Evolutionary conservation across 2,113 vertebrate species (phyloP), one percentile per base, ranked within the genome.

Genomic region (Oceanodroma tethys): DNA sequence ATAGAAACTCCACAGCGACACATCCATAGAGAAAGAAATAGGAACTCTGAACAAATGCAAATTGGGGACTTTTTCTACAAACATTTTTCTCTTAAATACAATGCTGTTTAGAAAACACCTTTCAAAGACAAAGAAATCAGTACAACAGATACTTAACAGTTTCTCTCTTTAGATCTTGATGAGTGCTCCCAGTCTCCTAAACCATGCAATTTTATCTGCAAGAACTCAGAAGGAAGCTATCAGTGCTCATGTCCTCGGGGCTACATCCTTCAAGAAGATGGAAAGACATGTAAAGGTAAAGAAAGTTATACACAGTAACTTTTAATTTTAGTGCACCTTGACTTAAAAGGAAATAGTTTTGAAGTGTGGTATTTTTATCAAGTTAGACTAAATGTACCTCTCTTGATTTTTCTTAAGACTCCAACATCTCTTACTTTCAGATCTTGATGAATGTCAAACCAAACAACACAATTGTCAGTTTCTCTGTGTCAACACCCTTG

Each of bases 191-290:
- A 99, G 96, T 99, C 99, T 90, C 99, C 99, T 3, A 99, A 99
- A 72, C 99, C 99, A 2, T 99, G 99, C 97, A 99, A 99, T 97
- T 99, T 99, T 83, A 98, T 99, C 95, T 99, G 99, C 97, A 99
- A 98, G 95, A 99, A 99, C 90, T 96, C 96, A 0, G 98, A 99
- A 85, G 99, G 99, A 40, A 99, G 98, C 86, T 99, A 98, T 75
- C 98, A 98, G 58, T 99, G 98, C 76, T 99, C 98, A 0, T 99
- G 99, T 79, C 99, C 98, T 2, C 96, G 98, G 43, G 98, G 99
- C 5, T 99, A 99, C 6, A 48, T 98, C 40, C 97, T 99, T 14
- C 98, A 99, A 59, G 98, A 99, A 40, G 99, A 99, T 42, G 98
- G 98, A 42, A 99, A 98, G 94, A 98, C 98, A 0, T 99, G 99